Evolutionary conservation across 2,113 vertebrate species (phyloP).

Genomic region (Taurulus bubalis): DNA sequence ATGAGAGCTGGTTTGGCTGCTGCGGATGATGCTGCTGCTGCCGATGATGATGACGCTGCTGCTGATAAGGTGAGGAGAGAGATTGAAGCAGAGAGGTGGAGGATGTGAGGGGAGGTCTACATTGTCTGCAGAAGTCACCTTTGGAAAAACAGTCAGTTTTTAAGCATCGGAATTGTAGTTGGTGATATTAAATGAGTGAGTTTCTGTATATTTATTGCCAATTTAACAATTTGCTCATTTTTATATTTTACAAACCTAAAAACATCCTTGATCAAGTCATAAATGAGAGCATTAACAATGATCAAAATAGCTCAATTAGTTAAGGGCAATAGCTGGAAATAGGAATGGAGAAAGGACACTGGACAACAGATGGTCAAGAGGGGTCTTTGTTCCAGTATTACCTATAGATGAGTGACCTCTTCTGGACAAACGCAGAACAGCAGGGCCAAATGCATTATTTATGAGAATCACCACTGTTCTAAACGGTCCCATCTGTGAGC

Average conservation of each 20-base stretch:
- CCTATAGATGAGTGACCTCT: constrained; percentile 70
- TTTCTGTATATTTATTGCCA: not conserved
- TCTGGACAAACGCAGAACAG: constrained; percentile 64
- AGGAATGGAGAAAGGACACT: not conserved
- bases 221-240: not conserved
- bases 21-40: not conserved
- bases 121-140: not conserved
- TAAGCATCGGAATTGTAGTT: not conserved
- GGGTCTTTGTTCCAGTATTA: constrained; percentile 43
- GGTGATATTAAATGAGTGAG: not conserved
- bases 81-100: not conserved
- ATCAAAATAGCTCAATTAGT: constrained; percentile 30
- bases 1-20: constrained; percentile 32
- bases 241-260: not conserved
- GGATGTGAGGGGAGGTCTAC: constrained; percentile 9
- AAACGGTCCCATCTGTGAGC: constrained; percentile 61
- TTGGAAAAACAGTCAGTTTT: not conserved
- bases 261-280: not conserved
- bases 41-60: constrained; percentile 36
- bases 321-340: constrained; percentile 30
- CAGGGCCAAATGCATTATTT: constrained; percentile 51
- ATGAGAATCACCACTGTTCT: constrained; percentile 26
- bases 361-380: constrained; percentile 62
- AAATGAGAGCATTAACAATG: constrained; percentile 1
- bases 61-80: constrained; percentile 7